phyloP scores from a whole-genome alignment of 2,888 invertebrate species.

The Perizoma flavofasciatum region DNA sequence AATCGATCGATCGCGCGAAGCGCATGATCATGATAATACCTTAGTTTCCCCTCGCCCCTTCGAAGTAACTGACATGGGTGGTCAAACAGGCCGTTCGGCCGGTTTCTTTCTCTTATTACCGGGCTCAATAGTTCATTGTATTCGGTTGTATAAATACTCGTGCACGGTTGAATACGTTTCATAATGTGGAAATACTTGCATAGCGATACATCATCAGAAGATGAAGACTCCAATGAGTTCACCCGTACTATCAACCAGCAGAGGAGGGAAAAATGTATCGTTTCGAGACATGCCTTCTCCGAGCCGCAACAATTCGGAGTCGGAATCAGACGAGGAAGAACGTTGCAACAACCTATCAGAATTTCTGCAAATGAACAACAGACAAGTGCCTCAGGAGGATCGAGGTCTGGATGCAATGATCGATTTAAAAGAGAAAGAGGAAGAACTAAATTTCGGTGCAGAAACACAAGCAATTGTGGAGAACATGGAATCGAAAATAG shows the following conservation, averaged over 20 bases:
- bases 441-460: conserved; percentile 1
- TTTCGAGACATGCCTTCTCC: conserved; percentile 3
- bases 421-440: conserved; percentile 6
- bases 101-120: too few relatives aligned
- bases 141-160: too few relatives aligned
- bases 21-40: too few relatives aligned
- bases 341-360: conserved; percentile 2
- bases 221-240: conserved; percentile 20
- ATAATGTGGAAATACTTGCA: too few relatives aligned
- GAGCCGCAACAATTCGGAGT: not conserved
- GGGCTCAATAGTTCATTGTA: not conserved
- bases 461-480: conserved; percentile 6
- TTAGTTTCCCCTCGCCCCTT: too few relatives aligned
- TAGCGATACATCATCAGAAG: not conserved
- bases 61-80: too few relatives aligned
- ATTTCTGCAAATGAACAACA: conserved; percentile 6
- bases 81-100: too few relatives aligned
- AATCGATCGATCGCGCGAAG: too few relatives aligned
- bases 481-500: conserved; percentile 5
- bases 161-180: not conserved
- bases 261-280: conserved; percentile 6
- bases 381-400: not conserved
- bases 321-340: not conserved
- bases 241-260: not conserved
- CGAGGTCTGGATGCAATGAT: not conserved